Percentiles rank a stretch among this genome's conserved stretches.
Conservation (phyloP, 2,888 invertebrate species). For the Pecten maximus region DNA sequence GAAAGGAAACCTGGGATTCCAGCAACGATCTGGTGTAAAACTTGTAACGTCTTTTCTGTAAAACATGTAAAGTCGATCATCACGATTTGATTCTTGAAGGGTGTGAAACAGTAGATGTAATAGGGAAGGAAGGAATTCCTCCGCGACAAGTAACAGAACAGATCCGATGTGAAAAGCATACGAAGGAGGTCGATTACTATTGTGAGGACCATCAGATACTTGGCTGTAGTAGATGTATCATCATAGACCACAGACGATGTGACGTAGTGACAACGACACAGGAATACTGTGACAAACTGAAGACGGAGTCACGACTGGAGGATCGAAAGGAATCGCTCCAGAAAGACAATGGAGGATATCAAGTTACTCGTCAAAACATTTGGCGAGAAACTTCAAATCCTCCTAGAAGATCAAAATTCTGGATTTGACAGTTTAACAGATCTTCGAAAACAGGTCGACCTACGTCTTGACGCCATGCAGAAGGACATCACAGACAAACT, state of each 20-base stretch:
- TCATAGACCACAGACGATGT: background rate
- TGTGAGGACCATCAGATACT: background rate
- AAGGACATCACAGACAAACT: background rate
- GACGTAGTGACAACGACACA: background rate
- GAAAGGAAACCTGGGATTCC: background rate
- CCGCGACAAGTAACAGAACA: background rate
- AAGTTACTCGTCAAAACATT: background rate
- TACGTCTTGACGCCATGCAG: background rate
- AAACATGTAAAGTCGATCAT: background rate
- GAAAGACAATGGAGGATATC: background rate
- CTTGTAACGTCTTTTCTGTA: background rate
- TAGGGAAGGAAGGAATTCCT: background rate
- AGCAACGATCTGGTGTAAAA: background rate
- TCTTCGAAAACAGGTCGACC: background rate
- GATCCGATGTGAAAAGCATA: background rate
- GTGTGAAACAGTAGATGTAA: background rate
- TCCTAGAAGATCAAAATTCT: background rate
- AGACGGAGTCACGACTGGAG: background rate
- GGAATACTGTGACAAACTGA: background rate
- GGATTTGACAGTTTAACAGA: background rate
- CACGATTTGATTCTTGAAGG: background rate
- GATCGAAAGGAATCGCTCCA: background rate
- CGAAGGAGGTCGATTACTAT: background rate
- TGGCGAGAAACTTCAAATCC: background rate
- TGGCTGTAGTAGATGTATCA: background rate